phyloP scores from a whole-genome alignment of 2,113 vertebrate genomes.

The Engystomops pustulosus region DNA sequence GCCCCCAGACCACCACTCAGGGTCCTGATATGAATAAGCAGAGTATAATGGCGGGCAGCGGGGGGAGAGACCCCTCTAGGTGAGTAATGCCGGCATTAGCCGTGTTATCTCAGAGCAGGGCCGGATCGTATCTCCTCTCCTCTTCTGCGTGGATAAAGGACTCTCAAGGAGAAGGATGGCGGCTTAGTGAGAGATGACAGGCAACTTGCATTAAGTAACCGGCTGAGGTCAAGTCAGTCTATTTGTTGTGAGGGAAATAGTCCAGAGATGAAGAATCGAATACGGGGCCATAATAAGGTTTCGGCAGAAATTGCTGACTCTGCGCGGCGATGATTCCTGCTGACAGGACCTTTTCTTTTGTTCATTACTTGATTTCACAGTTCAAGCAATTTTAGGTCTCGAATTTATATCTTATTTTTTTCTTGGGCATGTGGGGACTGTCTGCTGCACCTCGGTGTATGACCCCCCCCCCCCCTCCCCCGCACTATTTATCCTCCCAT shows the following conservation, averaged over 20 bases:
- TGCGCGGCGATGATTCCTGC: constrained; percentile 81
- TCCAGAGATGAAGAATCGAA: constrained; percentile 74
- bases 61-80: background rate
- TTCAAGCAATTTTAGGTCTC: constrained; percentile 79
- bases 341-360: constrained; percentile 88
- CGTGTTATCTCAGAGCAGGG: constrained; percentile 61
- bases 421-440: no score
- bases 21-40: background rate
- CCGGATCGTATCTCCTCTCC: constrained; percentile 64
- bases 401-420: constrained; percentile 69
- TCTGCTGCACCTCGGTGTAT: background rate
- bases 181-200: constrained; percentile 69
- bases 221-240: constrained; percentile 79
- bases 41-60: background rate
- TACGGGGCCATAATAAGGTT: constrained; percentile 81
- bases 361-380: constrained; percentile 88
- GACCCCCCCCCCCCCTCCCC: constrained; percentile 61
- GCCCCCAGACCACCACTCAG: background rate
- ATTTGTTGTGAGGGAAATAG: constrained; percentile 76
- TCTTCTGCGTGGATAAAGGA: constrained; percentile 63
- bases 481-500: background rate
- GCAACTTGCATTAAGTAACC: constrained; percentile 68
- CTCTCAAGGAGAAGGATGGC: constrained; percentile 70
- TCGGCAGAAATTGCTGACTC: constrained; percentile 85
- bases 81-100: constrained; percentile 35